Percentiles rank a stretch among this genome's conserved stretches.
These are phyloP conservation scores for Tragopan temminckii DNA, from an alignment of 2,797 vertebrate genomes.

Conservation along the genomic window DNA sequence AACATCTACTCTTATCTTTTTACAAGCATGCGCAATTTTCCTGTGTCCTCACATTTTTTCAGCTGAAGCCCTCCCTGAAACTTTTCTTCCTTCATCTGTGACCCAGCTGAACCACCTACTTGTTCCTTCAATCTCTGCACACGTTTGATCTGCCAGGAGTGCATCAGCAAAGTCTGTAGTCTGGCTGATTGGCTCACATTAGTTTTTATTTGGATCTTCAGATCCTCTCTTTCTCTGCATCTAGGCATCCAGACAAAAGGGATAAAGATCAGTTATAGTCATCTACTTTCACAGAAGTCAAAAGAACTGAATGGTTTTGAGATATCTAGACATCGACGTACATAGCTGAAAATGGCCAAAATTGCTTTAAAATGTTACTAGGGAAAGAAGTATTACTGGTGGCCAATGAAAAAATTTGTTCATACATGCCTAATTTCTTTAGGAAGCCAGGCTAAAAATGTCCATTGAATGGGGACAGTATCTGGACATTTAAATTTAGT, in stretches of 20 bases:
- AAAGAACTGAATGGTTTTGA: background rate
- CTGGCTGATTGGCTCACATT: background rate
- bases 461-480: background rate
- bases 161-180: background rate
- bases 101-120: accelerated
- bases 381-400: background rate
- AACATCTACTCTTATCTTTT: background rate
- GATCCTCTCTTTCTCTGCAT: background rate
- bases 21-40: background rate
- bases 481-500: background rate
- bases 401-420: background rate
- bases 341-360: background rate
- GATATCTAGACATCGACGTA: background rate
- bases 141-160: background rate
- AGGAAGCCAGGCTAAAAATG: background rate
- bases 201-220: background rate
- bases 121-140: background rate
- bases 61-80: background rate
- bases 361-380: background rate
- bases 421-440: background rate
- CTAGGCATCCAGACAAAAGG: background rate
- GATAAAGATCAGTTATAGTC: background rate
- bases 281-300: background rate
- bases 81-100: background rate
- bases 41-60: background rate